These are phyloP conservation scores for Tragelaphus buxtoni DNA, from an alignment of 2,113 vertebrate genomes.

Conservation along the genomic window DNA sequence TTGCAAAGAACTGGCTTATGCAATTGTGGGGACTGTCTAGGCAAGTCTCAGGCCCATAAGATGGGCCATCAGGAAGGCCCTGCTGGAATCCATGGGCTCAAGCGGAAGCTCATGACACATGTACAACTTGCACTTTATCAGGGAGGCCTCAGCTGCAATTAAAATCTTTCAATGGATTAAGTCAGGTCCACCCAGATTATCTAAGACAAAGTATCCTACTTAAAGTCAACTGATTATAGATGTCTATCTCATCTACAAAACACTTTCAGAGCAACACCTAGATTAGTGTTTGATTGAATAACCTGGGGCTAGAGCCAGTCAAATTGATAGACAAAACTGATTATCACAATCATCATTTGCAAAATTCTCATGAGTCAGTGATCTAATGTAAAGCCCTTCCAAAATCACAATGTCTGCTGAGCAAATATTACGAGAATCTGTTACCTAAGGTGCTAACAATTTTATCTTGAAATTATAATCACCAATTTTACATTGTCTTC, in stretches of 20 bases:
- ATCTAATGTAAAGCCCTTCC: neutral
- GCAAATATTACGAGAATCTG: neutral
- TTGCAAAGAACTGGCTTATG: neutral
- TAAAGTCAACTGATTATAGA: neutral
- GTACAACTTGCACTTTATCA: neutral
- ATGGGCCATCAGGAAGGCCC: neutral
- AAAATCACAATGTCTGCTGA: neutral
- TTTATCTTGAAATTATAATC: neutral
- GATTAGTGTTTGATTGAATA: conserved; percentile 14
- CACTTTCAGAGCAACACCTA: neutral
- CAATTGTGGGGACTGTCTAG: neutral
- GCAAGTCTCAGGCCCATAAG: neutral
- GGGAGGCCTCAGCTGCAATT: neutral
- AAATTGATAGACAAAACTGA: conserved; percentile 5
- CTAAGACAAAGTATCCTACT: neutral
- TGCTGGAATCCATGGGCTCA: neutral
- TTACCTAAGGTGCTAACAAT: conserved; percentile 13
- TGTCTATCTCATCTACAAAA: neutral
- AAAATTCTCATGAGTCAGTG: conserved; percentile 32
- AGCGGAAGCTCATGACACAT: neutral
- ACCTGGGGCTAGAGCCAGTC: neutral
- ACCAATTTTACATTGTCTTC: neutral
- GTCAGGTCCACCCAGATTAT: neutral
- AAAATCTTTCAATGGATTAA: neutral
- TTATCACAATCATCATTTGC: neutral